Evolutionary conservation across 64 coral and sea anemone species (phyloP), one percentile per base, ranked within the genome.

Genomic region (Acropora yongei): DNA sequence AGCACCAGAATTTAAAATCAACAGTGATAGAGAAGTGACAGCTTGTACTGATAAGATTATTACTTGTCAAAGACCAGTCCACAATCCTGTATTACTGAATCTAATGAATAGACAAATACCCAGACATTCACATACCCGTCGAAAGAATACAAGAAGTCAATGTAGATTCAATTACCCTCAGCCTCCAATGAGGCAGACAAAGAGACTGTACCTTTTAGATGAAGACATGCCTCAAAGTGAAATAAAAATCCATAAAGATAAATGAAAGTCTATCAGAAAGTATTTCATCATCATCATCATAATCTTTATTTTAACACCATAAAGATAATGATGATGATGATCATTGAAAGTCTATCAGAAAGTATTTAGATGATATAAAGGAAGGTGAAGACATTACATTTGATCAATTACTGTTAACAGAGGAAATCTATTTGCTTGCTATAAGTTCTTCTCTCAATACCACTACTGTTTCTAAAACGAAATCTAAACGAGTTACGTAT

Each of bases 401-500:
- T 30, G 30, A 30, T 30, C 30, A 30, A 30, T 30, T 30, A 30
- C 51, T 55, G 51, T 55, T 55, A 55, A 55, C 51, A 55, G 86
- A 88, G 76, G 86, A 88, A 88, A 88, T 61, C 74, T 88, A 88
- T 88, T 40, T 88, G 72, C 86, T 77, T 76, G 86, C 86, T 88
- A 77, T 88, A 88, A 88, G 86, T 39, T 88, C 86, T 44, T 88
- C 72, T 77, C 10, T 88, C 39, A 88, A 88, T 77, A 60, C 71
- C 20, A 18, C 83, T 0, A 86, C 66, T 68, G 41, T 86, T 86
- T 61, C 45, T 86, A 68, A 68, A 86, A 42, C 5, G 83, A 42
- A 16, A 86, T 43, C 41, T 0, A 45, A 68, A 86, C 47, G 53
- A 86, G 17, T 9, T 68, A 68, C 83, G 83, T 14, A 86, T 69